phyloP scores from a whole-genome alignment of 2,888 invertebrate genomes.

The Nymphalis polychloros region DNA sequence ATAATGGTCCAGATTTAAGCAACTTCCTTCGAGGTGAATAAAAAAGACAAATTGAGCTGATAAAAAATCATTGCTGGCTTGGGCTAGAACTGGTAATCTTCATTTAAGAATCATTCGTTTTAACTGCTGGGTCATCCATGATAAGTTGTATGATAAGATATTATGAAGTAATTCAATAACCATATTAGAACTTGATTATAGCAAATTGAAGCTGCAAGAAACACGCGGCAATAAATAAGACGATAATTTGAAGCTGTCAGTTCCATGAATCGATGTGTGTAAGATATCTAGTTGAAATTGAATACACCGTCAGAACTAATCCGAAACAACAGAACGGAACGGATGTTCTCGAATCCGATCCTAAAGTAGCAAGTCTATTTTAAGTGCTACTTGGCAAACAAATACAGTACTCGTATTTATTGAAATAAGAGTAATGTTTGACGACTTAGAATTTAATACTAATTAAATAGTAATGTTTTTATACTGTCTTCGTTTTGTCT shows the following conservation, averaged over 20 bases:
- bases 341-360: slow-evolving; percentile 19
- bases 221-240: background rate
- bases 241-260: background rate
- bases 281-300: slow-evolving; percentile 8
- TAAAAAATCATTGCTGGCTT: too few relatives aligned
- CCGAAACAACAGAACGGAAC: slow-evolving; percentile 10
- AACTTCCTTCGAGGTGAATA: too few relatives aligned
- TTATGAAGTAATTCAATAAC: too few relatives aligned
- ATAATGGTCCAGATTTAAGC: too few relatives aligned
- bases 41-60: too few relatives aligned
- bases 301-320: slow-evolving; percentile 19
- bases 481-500: too few relatives aligned
- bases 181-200: background rate
- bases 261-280: slow-evolving; percentile 1
- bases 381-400: slow-evolving; percentile 11
- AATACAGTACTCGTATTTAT: slow-evolving; percentile 2
- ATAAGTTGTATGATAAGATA: too few relatives aligned
- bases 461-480: background rate
- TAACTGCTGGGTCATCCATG: too few relatives aligned
- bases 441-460: background rate
- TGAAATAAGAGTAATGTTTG: background rate
- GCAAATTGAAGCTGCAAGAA: slow-evolving; percentile 5
- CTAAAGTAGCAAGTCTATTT: slow-evolving; percentile 17
- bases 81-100: too few relatives aligned
- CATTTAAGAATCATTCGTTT: too few relatives aligned